A percentile compares a stretch with the other conserved stretches of the same genome.
These are phyloP conservation scores for Hetaerina titia DNA, from an alignment of 2,888 invertebrate species.

Conservation along the genomic window DNA sequence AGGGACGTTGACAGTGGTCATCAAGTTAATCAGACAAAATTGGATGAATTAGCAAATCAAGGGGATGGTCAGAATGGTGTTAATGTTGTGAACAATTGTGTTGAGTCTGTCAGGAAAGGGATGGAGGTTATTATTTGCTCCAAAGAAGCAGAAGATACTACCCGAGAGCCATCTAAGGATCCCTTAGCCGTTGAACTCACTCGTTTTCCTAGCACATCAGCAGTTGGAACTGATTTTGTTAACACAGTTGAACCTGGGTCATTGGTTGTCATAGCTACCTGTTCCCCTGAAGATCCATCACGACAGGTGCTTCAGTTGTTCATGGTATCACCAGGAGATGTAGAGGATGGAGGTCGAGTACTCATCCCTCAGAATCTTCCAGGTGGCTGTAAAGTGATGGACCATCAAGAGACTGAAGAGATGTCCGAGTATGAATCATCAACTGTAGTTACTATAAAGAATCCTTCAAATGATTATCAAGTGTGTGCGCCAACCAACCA, in stretches of 20 bases:
- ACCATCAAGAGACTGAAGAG: background rate
- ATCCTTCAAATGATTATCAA: background rate
- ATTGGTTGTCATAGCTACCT: constrained; percentile 78
- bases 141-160: background rate
- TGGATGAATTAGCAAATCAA: background rate
- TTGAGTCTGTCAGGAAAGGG: background rate
- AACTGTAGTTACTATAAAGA: background rate
- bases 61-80: background rate
- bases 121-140: background rate
- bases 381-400: background rate
- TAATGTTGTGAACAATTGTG: background rate
- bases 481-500: background rate
- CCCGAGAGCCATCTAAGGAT: background rate
- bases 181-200: background rate
- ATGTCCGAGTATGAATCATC: background rate
- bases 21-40: background rate
- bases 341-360: constrained; percentile 69
- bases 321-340: constrained; percentile 77
- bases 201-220: background rate
- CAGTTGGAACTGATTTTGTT: constrained; percentile 1
- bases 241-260: constrained; percentile 77
- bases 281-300: constrained; percentile 77
- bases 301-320: constrained; percentile 78
- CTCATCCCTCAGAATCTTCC: constrained; percentile 30
- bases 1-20: background rate